A percentile compares a stretch with the other conserved stretches of the same genome.
Conservation (phyloP, 2,113 vertebrate genomes). For the Heloderma charlesbogerti region DNA sequence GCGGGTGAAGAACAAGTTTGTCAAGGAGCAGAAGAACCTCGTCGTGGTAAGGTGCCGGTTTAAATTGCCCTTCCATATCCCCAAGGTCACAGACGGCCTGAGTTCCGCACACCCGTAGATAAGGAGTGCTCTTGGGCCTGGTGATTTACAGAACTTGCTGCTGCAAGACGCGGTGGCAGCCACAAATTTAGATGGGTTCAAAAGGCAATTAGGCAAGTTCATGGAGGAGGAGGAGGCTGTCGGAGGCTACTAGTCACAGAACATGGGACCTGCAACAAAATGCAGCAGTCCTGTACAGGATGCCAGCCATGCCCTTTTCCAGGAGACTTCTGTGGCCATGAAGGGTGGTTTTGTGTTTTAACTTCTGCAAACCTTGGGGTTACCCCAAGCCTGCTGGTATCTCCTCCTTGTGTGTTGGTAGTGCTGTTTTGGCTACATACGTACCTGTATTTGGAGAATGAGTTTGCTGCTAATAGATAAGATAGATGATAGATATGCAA, state of each 20-base stretch:
- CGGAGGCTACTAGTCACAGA: background rate
- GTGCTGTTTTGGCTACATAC: too few species aligned
- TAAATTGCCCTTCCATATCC: background rate
- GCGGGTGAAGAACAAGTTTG: conserved; percentile 61
- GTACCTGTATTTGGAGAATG: too few species aligned
- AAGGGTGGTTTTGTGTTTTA: too few species aligned
- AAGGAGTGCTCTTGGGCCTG: background rate
- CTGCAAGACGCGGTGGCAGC: background rate
- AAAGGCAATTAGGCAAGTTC: background rate
- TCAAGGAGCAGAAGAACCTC: conserved; percentile 66
- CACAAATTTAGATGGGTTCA: background rate
- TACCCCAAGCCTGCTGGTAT: too few species aligned
- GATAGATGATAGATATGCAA: too few species aligned
- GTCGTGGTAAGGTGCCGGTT: conserved; percentile 47
- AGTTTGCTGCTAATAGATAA: too few species aligned
- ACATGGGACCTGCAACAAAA: background rate
- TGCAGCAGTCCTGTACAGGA: too few species aligned
- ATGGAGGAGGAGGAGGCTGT: background rate
- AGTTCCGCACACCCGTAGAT: background rate
- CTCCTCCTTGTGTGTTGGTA: too few species aligned
- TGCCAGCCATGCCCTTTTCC: too few species aligned
- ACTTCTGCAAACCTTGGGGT: too few species aligned
- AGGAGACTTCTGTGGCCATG: too few species aligned
- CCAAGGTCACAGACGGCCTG: too few species aligned
- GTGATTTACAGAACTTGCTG: background rate